A percentile compares a stretch with the other conserved stretches of the same genome.
phyloP scores from a whole-genome alignment of 2,797 vertebrate species.

The Todus mexicanus region DNA sequence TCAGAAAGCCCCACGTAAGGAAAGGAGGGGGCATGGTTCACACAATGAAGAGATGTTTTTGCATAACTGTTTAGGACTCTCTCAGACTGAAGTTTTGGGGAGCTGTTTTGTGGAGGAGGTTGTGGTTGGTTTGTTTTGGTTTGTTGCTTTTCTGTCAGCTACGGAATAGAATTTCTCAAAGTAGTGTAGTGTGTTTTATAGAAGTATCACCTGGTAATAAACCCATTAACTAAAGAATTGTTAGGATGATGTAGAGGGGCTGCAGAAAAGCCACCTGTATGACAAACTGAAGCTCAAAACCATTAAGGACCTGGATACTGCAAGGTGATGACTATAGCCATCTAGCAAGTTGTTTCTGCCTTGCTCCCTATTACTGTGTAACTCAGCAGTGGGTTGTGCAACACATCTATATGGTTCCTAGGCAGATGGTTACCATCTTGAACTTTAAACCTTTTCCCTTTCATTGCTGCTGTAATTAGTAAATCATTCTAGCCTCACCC shows the following conservation, averaged over 20 bases:
- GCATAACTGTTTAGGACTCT: neutral
- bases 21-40: neutral
- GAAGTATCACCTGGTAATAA: neutral
- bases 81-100: neutral
- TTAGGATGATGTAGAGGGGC: neutral
- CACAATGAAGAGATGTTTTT: rapidly evolving
- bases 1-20: neutral
- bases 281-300: neutral
- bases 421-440: neutral
- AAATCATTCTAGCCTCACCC: neutral
- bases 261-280: rapidly evolving
- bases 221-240: neutral
- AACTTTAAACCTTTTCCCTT: constrained; percentile 52
- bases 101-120: neutral
- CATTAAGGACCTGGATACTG: neutral
- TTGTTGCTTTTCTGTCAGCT: neutral
- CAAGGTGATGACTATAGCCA: neutral
- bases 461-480: constrained; percentile 21
- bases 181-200: neutral
- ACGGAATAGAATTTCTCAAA: neutral
- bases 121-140: neutral
- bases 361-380: neutral
- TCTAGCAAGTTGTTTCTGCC: neutral
- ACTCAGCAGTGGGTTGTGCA: neutral
- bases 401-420: neutral